Evolutionary conservation across 2,888 invertebrate species (phyloP), one percentile per base, ranked within the genome.

Genomic region (Xestia c-nigrum): DNA sequence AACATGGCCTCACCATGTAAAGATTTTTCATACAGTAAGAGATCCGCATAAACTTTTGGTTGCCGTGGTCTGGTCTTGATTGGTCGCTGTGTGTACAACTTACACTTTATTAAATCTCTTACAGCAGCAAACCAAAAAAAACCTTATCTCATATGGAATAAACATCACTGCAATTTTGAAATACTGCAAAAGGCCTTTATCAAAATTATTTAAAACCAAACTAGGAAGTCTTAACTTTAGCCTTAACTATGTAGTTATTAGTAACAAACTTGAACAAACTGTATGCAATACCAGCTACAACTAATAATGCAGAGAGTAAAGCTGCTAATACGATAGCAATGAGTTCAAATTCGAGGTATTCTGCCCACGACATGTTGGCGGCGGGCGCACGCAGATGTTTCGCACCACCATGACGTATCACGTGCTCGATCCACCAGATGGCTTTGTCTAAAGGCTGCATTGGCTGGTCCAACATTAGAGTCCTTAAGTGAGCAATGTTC

Each of bases 371-470:
- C 31, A 92, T 89, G 70, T 91, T 90, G 31, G 92, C 91, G 0
- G 88, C 87, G 0, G 94, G 94, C 12, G 94, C 90, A 6, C 93
- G 91, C 1, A 96, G 88, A 82, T 96, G 95, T 31, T 83, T 86
- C 0, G 95, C 94, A 1, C 95, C 94, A n/a, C 92, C 90, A 72
- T 96, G 94, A 4, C 95, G 90, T 16, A 96, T 72, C 0, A 94
- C 43, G 21, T 88, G 78, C 64, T 88, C 87, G 5, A 73, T 94
- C 96, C 96, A 96, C 96, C 96, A 96, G 3, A 96, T 87, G 0
- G 94, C 94, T n/a, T 94, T 93, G 6, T 96, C 93, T 50, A 96
- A 63, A 0, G 94, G 90, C 1, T 81, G 76, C 85, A 94, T 90
- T 0, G 95, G 95, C 81, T 94, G 92, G 77, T 97, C 96, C 5